Conservation (phyloP, 2,888 invertebrate genomes). For the Acanthosepion lycidas region DNA sequence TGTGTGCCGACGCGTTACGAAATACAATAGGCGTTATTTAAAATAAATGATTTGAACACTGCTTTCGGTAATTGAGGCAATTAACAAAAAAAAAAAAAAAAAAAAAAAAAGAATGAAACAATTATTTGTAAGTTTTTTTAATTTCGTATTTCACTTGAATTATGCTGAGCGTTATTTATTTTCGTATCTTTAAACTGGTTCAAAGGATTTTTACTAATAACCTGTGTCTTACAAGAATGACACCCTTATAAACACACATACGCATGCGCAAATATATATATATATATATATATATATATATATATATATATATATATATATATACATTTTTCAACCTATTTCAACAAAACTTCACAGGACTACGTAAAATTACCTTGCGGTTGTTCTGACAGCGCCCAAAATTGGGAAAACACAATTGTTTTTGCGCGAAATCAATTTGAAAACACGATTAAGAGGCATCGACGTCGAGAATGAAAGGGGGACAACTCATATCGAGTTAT, state of each 20-base stretch:
- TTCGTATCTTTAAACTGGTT: background rate
- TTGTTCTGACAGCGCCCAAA: too few relatives aligned
- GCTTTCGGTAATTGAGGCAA: background rate
- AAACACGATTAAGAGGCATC: too few relatives aligned
- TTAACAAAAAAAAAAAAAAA: background rate
- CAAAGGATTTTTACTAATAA: background rate
- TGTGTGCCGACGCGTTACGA: background rate
- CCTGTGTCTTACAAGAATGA: background rate
- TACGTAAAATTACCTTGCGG: too few relatives aligned
- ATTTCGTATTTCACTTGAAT: background rate
- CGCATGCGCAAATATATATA: background rate
- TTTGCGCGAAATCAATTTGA: too few relatives aligned
- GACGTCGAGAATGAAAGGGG: too few relatives aligned
- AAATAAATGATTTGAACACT: background rate
- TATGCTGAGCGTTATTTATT: background rate
- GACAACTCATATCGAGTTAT: too few relatives aligned
- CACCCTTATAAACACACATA: background rate
- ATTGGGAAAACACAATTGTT: too few relatives aligned
- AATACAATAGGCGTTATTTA: background rate
- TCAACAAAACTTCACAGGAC: too few relatives aligned
- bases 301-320: too few relatives aligned
- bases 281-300: too few relatives aligned
- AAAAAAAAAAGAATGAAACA: background rate
- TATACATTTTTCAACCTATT: too few relatives aligned
- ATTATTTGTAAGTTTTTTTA: background rate